A percentile compares a stretch with the other conserved stretches of the same genome.
phyloP scores from a whole-genome alignment of 2,888 invertebrate species.

The Lucinisca nassula region DNA sequence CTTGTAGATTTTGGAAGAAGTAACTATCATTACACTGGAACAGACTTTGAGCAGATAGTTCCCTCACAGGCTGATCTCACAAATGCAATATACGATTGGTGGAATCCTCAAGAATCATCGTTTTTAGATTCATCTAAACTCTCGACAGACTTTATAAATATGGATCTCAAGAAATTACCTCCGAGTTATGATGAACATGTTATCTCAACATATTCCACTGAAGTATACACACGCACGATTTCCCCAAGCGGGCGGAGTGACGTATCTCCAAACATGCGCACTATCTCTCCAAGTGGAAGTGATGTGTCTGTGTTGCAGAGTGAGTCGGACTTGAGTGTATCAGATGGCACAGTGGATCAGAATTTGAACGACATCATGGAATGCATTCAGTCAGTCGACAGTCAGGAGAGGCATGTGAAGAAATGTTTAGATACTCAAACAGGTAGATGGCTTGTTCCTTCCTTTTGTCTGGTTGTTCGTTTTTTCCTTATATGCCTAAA shows the following conservation, averaged over 20 bases:
- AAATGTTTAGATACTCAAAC: not conserved
- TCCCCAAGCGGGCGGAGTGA: not conserved
- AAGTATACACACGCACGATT: constrained; percentile 5
- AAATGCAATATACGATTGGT: not conserved
- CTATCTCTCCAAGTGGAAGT: constrained; percentile 55
- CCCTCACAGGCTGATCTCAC: not conserved
- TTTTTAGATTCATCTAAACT: not conserved
- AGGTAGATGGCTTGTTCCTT: too few species aligned
- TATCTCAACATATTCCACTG: not conserved
- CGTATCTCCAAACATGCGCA: not conserved
- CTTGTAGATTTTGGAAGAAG: not conserved
- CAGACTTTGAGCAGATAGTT: constrained; percentile 7
- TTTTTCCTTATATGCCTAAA: too few species aligned
- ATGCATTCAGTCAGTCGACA: constrained; percentile 63
- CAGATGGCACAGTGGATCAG: not conserved
- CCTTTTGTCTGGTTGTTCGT: too few species aligned
- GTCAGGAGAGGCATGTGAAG: not conserved
- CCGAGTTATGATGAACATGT: constrained; percentile 37
- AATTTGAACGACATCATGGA: constrained; percentile 72
- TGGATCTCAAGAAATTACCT: constrained; percentile 7
- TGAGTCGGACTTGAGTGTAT: not conserved
- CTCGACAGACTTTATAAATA: not conserved
- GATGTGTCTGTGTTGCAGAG: constrained; percentile 48
- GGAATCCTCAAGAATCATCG: not conserved
- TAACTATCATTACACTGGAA: not conserved